Conservation (phyloP, 2,888 invertebrate genomes). For the Luperina nickerlii region DNA sequence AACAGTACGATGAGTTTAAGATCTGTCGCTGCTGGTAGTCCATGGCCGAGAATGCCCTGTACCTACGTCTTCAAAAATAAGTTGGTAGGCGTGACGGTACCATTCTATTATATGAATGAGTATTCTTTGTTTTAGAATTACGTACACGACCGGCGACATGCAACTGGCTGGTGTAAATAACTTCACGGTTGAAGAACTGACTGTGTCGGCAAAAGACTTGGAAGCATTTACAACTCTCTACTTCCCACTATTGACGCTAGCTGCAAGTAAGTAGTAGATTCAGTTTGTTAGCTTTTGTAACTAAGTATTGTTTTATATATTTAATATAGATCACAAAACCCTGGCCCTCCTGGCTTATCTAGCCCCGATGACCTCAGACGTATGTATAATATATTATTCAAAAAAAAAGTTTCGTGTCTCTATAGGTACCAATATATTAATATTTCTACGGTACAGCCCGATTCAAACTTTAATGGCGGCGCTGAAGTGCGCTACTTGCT, state of each 20-base stretch:
- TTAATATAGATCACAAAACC: not conserved
- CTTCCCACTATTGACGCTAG: conserved; percentile 67
- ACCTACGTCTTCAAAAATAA: not conserved
- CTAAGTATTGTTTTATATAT: not conserved
- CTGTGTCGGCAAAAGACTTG: conserved; percentile 61
- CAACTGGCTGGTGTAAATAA: conserved; percentile 69
- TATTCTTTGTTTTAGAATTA: conserved; percentile 62
- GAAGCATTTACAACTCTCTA: conserved; percentile 63
- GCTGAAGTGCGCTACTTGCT: too few species aligned
- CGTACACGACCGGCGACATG: conserved; percentile 70
- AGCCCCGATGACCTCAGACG: not conserved
- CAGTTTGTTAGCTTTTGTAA: not conserved
- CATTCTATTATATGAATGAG: not conserved
- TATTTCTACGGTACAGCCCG: too few species aligned
- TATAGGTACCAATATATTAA: not conserved
- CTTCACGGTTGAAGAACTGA: conserved; percentile 69
- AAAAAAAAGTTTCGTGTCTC: not conserved
- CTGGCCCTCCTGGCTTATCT: not conserved
- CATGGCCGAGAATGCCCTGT: too few species aligned
- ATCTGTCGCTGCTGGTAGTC: not conserved
- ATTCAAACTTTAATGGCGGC: too few species aligned
- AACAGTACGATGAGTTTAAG: not conserved
- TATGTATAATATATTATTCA: too few species aligned
- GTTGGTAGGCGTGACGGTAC: not conserved
- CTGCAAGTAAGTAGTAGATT: conserved; percentile 65